These are phyloP conservation scores for Marcusenius ussheri DNA, from an alignment of 2,113 vertebrate species.

Conservation along the genomic window DNA sequence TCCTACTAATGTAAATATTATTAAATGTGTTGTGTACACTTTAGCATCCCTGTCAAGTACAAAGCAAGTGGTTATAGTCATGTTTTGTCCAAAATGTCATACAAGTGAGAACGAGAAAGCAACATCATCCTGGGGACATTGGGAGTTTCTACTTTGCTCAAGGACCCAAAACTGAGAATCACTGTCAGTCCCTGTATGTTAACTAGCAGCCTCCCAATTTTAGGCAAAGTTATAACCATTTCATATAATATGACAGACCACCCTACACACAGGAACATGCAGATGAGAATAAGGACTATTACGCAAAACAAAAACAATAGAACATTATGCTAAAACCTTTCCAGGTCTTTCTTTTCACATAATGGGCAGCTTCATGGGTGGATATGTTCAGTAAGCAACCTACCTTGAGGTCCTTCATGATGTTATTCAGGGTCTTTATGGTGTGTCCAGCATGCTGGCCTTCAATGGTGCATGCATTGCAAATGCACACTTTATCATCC, in stretches of 20 bases:
- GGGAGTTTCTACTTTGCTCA: neutral
- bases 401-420: conserved; percentile 60
- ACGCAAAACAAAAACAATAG: neutral
- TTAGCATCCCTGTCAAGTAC: neutral
- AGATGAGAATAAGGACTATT: neutral
- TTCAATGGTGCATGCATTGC: conserved; percentile 59
- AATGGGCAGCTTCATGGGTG: neutral
- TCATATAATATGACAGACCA: neutral
- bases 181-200: neutral
- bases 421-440: conserved; percentile 58
- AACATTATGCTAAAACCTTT: neutral
- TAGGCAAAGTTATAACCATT: neutral
- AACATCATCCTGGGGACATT: neutral
- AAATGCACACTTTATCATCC: conserved; percentile 54
- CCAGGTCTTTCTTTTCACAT: neutral
- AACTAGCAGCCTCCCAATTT: neutral
- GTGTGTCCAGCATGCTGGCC: conserved; percentile 55
- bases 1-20: neutral
- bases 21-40: neutral
- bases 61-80: neutral
- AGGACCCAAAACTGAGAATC: neutral
- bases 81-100: neutral
- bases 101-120: neutral
- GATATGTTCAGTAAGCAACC: too few species aligned
- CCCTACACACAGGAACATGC: neutral